phyloP scores from a whole-genome alignment of 1,140 invertebrate species.

The Nilaparvata lugens region DNA sequence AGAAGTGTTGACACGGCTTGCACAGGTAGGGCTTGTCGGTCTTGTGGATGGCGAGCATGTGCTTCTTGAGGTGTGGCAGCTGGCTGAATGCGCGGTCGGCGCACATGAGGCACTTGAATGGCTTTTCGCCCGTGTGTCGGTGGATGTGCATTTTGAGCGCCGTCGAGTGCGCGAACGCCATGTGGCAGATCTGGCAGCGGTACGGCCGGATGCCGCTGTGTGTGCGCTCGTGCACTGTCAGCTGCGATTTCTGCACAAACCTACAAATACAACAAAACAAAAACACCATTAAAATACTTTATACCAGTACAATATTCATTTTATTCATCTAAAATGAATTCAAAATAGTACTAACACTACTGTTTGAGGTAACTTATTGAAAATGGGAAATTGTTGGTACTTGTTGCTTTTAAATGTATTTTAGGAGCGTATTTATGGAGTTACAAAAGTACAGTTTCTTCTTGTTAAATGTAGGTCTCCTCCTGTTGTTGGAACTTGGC shows the following conservation, averaged over 20 bases:
- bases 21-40: slow-evolving; percentile 57
- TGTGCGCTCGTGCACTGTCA: slow-evolving; percentile 51
- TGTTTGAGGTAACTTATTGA: too few relatives aligned
- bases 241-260: slow-evolving; percentile 44
- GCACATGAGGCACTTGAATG: slow-evolving; percentile 53
- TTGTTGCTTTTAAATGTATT: too few relatives aligned
- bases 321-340: too few relatives aligned
- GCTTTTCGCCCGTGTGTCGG: slow-evolving; percentile 56
- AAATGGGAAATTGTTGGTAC: too few relatives aligned
- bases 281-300: too few relatives aligned
- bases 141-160: slow-evolving; percentile 46
- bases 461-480: too few relatives aligned
- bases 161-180: slow-evolving; percentile 49
- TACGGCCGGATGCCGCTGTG: slow-evolving; percentile 47
- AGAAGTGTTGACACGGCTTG: slow-evolving; percentile 56
- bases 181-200: slow-evolving; percentile 49
- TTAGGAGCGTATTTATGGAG: too few relatives aligned
- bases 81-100: slow-evolving; percentile 50
- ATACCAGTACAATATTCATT: too few relatives aligned
- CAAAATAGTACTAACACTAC: too few relatives aligned
- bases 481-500: too few relatives aligned
- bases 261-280: too few relatives aligned
- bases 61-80: slow-evolving; percentile 58
- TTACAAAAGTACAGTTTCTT: too few relatives aligned
- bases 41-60: slow-evolving; percentile 46